Evolutionary conservation across 2,797 vertebrate species (phyloP).

Genomic region (Eospalax fontanierii): DNA sequence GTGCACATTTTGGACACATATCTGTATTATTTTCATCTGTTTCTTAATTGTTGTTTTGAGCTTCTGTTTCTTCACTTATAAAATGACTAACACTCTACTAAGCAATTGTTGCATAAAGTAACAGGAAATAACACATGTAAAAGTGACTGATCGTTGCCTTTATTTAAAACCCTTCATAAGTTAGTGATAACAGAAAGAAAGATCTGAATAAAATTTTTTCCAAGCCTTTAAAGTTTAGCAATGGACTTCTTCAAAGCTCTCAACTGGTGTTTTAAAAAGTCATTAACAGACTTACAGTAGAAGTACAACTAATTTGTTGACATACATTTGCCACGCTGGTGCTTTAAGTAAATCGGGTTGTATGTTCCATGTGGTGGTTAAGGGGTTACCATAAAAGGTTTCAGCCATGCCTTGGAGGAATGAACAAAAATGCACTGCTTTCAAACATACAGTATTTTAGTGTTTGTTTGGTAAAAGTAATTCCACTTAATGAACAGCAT

Average conservation of each 20-base stretch:
- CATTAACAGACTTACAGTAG: conserved; percentile 21
- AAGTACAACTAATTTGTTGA: conserved; percentile 69
- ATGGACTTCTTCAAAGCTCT: conserved; percentile 43
- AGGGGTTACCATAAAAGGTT: conserved; percentile 77
- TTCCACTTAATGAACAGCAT: conserved; percentile 75
- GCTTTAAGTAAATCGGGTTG: conserved; percentile 19
- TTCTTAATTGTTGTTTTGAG: conserved; percentile 12
- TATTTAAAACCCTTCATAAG: conserved; percentile 25
- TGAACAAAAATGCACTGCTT: conserved; percentile 76
- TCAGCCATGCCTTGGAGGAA: conserved; percentile 68
- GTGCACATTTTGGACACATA: neutral
- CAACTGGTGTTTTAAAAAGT: conserved; percentile 39
- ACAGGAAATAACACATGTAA: neutral
- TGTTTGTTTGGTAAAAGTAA: conserved; percentile 79
- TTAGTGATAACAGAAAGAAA: conserved; percentile 37
- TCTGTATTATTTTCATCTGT: neutral
- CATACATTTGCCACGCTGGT: conserved; percentile 39
- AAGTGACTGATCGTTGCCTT: neutral
- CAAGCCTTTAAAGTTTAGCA: conserved; percentile 53
- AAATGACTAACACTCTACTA: neutral
- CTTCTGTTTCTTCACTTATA: conserved; percentile 52
- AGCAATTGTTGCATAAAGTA: neutral
- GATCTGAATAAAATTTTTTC: conserved; percentile 9
- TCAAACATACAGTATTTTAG: conserved; percentile 76
- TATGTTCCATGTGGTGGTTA: conserved; percentile 24